phyloP scores from a whole-genome alignment of 2,113 vertebrate genomes.

The Daphoenositta chrysoptera region DNA sequence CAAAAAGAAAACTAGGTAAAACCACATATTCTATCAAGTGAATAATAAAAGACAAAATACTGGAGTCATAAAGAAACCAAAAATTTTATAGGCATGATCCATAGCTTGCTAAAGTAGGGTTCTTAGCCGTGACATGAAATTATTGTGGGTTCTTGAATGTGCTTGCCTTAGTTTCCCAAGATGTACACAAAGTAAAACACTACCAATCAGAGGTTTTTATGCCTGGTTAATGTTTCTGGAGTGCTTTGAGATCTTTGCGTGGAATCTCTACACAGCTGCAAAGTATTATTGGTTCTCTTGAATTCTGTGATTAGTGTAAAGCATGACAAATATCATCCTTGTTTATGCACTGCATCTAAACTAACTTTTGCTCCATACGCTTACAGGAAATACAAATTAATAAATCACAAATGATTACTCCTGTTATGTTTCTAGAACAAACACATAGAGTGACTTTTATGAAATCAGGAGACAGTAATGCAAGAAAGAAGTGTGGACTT shows the following conservation, averaged over 20 bases:
- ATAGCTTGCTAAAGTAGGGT: not conserved
- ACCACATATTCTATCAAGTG: not conserved
- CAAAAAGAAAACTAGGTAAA: not conserved
- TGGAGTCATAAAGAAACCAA: not conserved
- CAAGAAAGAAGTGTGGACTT: not conserved
- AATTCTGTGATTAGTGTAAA: slow-evolving; percentile 37
- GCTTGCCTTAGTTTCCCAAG: slow-evolving; percentile 13
- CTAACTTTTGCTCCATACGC: not conserved
- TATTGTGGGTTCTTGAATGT: not conserved
- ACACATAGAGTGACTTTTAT: not conserved
- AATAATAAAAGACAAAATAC: not conserved
- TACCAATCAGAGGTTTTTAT: not conserved
- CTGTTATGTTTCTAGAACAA: slow-evolving; percentile 23
- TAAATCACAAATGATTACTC: slow-evolving; percentile 25
- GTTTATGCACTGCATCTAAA: slow-evolving; percentile 52
- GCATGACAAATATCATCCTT: slow-evolving; percentile 29
- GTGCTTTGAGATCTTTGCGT: slow-evolving; percentile 14
- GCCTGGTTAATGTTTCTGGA: slow-evolving; percentile 20
- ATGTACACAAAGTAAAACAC: not conserved
- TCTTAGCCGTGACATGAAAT: not conserved
- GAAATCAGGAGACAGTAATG: slow-evolving; percentile 18
- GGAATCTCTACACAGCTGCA: slow-evolving; percentile 38
- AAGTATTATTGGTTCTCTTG: slow-evolving; percentile 36
- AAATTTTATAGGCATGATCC: not conserved
- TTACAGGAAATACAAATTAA: slow-evolving; percentile 52